phyloP scores from a whole-genome alignment of 37 sponge, comb jelly and placozoan genomes.

The Corticium candelabrum region DNA sequence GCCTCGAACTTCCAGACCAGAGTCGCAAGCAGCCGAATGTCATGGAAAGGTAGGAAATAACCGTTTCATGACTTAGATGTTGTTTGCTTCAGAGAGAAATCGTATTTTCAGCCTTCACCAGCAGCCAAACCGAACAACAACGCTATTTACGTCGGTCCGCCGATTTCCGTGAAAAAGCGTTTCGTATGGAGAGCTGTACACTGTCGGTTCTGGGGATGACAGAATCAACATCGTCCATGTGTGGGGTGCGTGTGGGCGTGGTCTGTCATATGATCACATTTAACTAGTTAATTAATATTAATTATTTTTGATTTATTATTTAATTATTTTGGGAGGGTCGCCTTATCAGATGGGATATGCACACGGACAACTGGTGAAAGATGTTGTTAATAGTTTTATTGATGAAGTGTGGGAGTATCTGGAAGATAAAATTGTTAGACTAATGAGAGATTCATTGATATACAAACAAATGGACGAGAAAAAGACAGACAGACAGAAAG shows the following conservation, averaged over 20 bases:
- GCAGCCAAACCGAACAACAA: constrained; percentile 68
- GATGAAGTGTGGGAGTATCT: constrained; percentile 70
- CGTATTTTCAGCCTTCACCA: constrained; percentile 49
- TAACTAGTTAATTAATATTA: neutral
- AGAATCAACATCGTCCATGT: constrained; percentile 54
- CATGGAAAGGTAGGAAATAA: constrained; percentile 41
- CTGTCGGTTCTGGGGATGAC: constrained; percentile 62
- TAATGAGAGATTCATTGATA: no score
- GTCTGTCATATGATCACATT: neutral
- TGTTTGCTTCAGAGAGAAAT: neutral
- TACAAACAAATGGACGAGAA: no score
- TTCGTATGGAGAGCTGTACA: constrained; percentile 64
- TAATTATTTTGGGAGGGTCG: constrained; percentile 22
- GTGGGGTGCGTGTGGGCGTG: constrained; percentile 52
- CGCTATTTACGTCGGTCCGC: constrained; percentile 50
- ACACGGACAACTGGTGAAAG: constrained; percentile 56
- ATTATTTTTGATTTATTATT: no score
- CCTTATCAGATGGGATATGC: constrained; percentile 87
- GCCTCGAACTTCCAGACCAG: no score
- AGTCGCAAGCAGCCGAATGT: constrained; percentile 68
- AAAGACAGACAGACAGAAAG: no score
- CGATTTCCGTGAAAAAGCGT: constrained; percentile 38
- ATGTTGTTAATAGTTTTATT: constrained; percentile 33
- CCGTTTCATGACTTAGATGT: neutral
- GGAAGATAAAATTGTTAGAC: constrained; percentile 65